These are phyloP conservation scores for Meghimatium bilineatum DNA, from an alignment of 2,888 invertebrate genomes.

Conservation along the genomic window DNA sequence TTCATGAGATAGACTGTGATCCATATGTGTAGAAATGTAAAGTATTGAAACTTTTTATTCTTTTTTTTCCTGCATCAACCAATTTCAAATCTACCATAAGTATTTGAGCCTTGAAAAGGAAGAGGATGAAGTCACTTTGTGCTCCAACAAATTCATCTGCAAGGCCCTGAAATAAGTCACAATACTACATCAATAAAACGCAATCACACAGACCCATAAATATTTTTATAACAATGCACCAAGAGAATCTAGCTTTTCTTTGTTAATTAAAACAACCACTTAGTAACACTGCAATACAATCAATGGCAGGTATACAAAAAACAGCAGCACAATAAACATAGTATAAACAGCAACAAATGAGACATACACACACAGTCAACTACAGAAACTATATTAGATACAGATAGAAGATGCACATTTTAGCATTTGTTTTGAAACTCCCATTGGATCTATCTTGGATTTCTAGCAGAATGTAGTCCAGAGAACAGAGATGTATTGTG, in stretches of 20 bases:
- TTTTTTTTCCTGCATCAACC: constrained; percentile 13
- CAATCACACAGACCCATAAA: constrained; percentile 4
- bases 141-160: constrained; percentile 43
- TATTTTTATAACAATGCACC: constrained; percentile 19
- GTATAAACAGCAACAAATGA: neutral
- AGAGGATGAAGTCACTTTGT: constrained; percentile 45
- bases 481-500: too few relatives aligned
- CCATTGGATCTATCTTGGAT: too few relatives aligned
- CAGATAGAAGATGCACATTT: neutral
- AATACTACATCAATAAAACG: constrained; percentile 43
- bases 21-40: constrained; percentile 6
- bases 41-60: neutral
- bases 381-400: neutral
- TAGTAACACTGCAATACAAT: neutral
- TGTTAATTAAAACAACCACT: neutral
- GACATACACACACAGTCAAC: neutral
- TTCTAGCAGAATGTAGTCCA: too few relatives aligned
- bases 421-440: too few relatives aligned
- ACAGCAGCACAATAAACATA: neutral
- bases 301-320: neutral
- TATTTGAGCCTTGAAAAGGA: constrained; percentile 42
- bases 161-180: constrained; percentile 48
- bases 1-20: neutral
- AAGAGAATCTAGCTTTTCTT: neutral
- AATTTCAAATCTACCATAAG: constrained; percentile 41